phyloP scores from a whole-genome alignment of 2,797 vertebrate species.

The Gymnoscopelus braueri region DNA sequence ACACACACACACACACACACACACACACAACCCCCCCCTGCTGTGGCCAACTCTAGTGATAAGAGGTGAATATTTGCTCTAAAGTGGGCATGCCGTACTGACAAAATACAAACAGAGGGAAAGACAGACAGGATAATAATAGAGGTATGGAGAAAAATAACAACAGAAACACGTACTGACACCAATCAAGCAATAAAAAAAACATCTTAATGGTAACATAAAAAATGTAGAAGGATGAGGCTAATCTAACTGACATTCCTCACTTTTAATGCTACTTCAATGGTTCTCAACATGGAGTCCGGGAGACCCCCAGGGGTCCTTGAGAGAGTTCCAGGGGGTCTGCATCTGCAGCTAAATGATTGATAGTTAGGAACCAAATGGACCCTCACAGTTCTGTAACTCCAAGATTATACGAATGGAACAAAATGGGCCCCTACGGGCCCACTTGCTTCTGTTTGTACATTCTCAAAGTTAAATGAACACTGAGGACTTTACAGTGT shows the following conservation, averaged over 20 bases:
- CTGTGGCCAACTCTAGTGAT: slow-evolving; percentile 51
- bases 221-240: neutral
- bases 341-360: too few relatives aligned
- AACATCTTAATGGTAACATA: neutral
- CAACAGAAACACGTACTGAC: neutral
- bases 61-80: slow-evolving; percentile 59
- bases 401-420: too few relatives aligned
- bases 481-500: too few relatives aligned
- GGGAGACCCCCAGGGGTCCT: too few relatives aligned
- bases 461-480: too few relatives aligned
- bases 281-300: too few relatives aligned
- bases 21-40: slow-evolving; percentile 45
- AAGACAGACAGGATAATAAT: neutral
- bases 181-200: neutral
- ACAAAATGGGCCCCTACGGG: too few relatives aligned
- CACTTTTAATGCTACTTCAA: too few relatives aligned
- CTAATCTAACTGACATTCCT: neutral
- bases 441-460: too few relatives aligned
- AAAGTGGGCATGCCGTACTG: slow-evolving; percentile 39
- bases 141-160: neutral
- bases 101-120: slow-evolving; percentile 42
- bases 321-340: too few relatives aligned
- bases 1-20: slow-evolving; percentile 17
- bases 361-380: too few relatives aligned
- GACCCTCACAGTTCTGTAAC: too few relatives aligned